These are phyloP conservation scores for Drosophila siamana DNA, from an alignment of 2,888 invertebrate genomes.

Conservation along the genomic window DNA sequence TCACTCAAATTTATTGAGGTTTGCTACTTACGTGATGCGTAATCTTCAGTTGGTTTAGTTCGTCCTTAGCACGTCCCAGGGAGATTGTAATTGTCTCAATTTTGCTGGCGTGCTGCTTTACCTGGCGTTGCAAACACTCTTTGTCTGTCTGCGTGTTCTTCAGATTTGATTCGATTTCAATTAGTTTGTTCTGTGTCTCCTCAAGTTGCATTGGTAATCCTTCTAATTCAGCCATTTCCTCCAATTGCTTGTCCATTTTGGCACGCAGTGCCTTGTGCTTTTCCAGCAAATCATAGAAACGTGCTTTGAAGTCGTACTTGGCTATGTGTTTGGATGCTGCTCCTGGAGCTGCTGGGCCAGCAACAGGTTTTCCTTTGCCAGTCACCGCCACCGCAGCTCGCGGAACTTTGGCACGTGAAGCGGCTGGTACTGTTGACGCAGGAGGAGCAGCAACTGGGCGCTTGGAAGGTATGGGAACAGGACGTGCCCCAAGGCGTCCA, in stretches of 20 bases:
- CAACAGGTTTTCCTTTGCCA: constrained; percentile 27
- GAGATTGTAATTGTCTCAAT: constrained; percentile 76
- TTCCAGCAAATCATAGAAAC: constrained; percentile 87
- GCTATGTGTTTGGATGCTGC: constrained; percentile 86
- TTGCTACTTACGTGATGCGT: constrained; percentile 69
- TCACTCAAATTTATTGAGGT: not conserved
- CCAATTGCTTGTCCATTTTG: constrained; percentile 86
- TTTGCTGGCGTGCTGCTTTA: constrained; percentile 73
- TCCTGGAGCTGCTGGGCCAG: not conserved
- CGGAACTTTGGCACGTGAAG: constrained; percentile 12
- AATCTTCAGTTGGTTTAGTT: constrained; percentile 72
- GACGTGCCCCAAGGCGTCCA: constrained; percentile 10
- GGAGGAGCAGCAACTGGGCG: constrained; percentile 16
- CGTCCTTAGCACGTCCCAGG: constrained; percentile 76
- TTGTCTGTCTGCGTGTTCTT: constrained; percentile 74
- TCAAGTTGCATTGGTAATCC: constrained; percentile 87
- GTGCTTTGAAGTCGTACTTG: constrained; percentile 89
- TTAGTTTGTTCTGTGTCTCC: constrained; percentile 82
- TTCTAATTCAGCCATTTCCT: constrained; percentile 86
- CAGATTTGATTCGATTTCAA: constrained; percentile 76
- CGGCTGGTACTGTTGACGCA: not conserved
- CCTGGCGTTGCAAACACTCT: constrained; percentile 79
- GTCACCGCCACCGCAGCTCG: constrained; percentile 29
- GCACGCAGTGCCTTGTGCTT: constrained; percentile 87
- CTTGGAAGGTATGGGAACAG: constrained; percentile 5